phyloP scores from a whole-genome alignment of 1,140 invertebrate genomes.

The Delia radicum region DNA sequence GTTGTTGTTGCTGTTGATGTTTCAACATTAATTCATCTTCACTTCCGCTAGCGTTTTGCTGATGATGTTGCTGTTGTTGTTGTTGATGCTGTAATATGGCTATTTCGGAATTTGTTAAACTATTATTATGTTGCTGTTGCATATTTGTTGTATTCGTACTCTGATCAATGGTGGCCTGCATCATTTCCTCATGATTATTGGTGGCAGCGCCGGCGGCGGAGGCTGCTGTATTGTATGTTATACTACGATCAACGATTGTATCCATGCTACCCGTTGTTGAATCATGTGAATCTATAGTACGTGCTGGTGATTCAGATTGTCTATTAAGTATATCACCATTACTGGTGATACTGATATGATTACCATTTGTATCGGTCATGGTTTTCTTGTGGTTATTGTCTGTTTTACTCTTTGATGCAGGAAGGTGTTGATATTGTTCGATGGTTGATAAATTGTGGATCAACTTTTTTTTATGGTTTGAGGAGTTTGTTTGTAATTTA shows the following conservation, averaged over 20 bases:
- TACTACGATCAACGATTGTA: conserved; percentile 51
- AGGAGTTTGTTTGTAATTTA: not conserved
- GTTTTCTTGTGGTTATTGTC: conserved; percentile 3
- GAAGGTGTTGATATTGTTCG: not conserved
- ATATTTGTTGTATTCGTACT: conserved; percentile 44
- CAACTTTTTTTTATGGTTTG: not conserved
- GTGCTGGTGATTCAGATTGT: conserved; percentile 49
- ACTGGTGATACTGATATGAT: conserved; percentile 2
- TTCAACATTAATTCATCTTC: conserved; percentile 21
- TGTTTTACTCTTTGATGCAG: not conserved
- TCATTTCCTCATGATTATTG: conserved; percentile 42
- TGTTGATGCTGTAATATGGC: conserved; percentile 38
- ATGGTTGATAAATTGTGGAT: not conserved
- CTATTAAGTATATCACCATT: conserved; percentile 29
- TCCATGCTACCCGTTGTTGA: conserved; percentile 51
- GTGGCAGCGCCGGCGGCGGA: not conserved
- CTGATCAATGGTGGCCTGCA: conserved; percentile 42
- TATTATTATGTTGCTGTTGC: conserved; percentile 35
- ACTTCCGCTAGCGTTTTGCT: conserved; percentile 21
- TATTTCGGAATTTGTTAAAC: conserved; percentile 49
- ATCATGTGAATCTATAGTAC: conserved; percentile 52
- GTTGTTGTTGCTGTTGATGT: conserved; percentile 26
- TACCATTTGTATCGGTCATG: conserved; percentile 24
- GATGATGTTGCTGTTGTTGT: conserved; percentile 27
- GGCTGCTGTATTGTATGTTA: not conserved